A percentile compares a stretch with the other conserved stretches of the same genome.
These are phyloP conservation scores for Drymonia ruficornis DNA, from an alignment of 2,888 invertebrate genomes.

Conservation along the genomic window DNA sequence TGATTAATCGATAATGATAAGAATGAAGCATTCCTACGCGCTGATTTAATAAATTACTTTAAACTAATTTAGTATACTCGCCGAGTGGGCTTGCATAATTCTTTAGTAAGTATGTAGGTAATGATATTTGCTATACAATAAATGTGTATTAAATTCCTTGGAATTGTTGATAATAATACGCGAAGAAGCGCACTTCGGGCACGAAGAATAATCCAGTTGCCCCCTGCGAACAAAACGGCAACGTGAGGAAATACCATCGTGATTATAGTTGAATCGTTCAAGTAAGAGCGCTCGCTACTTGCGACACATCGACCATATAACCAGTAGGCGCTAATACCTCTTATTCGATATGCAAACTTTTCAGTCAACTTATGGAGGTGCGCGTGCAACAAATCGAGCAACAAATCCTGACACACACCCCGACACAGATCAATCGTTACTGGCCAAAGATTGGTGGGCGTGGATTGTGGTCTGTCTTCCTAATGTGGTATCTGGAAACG, in stretches of 20 bases:
- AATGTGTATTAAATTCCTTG: conserved; percentile 78
- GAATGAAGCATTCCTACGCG: conserved; percentile 85
- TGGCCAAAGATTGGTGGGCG: no score
- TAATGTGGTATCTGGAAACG: no score
- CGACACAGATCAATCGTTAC: no score
- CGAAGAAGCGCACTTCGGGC: conserved; percentile 66
- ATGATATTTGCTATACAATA: conserved; percentile 81
- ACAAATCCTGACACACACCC: no score
- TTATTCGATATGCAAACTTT: no score
- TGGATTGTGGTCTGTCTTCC: no score
- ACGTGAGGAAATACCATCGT: neutral
- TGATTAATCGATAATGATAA: conserved; percentile 85
- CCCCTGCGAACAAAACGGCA: conserved; percentile 49
- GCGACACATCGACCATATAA: no score
- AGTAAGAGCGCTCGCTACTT: no score
- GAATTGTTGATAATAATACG: conserved; percentile 78
- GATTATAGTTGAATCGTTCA: no score
- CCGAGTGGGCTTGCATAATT: conserved; percentile 76
- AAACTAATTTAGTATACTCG: conserved; percentile 88
- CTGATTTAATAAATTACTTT: conserved; percentile 86
- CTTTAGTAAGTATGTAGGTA: conserved; percentile 74
- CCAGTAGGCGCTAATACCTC: no score
- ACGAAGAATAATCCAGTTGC: conserved; percentile 50
- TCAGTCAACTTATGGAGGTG: no score
- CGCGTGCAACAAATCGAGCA: no score